Base-by-base conservation (phyloP, 2,888 invertebrate species). In the Alentia gelatinosa region DNA sequence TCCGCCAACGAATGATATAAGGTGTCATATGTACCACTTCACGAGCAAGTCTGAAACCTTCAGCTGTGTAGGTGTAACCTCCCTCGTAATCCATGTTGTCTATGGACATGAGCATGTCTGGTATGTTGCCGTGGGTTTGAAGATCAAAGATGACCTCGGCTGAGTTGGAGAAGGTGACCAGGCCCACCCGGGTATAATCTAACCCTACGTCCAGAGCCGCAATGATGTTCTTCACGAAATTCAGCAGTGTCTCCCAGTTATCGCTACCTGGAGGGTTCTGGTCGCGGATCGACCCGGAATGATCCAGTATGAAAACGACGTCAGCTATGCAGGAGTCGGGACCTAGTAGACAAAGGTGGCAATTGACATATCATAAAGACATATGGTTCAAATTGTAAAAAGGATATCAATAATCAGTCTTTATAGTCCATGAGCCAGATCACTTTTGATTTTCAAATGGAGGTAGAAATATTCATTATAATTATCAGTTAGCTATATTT, bases 51-150 rank as follows among this genome's bases (percentile, higher is more conserved):
- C 90, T 47, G 75, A 92, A 75, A 5, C 47, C 92, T 0, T 75
- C 92, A 9, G 92, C 84, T 0, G 92, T 92, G 90, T 92, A 92
- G 0, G 92, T 92, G 42, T 35, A 40, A 30, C 92, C 91, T 0
- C 91, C 91, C 4, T 33, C 30, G 79, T 92, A 92, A 9, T 12
- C 23, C 19, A 91, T 89, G 0, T 9, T 35, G n/a, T 56, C 35
- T 12, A 92, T 91, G 5, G 79, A 89, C 0, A 56, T 26, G 9
- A 63, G 9, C 15, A 90, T 37, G 15, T 56, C 79, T 37, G 40
- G 9, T 35, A 33, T 12, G 89, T 89, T 42, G 1, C 9, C 7
- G 79, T 37, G 39, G 1, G 4, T 26, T 19, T 7, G 1, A 0
- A 79, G 39, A 26, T 15, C n/a, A 30, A 39, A 88, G 35, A 56